These are phyloP conservation scores for Actinopyga echinites DNA, from an alignment of 53 echinoderm and acorn worm species.

Conservation along the genomic window DNA sequence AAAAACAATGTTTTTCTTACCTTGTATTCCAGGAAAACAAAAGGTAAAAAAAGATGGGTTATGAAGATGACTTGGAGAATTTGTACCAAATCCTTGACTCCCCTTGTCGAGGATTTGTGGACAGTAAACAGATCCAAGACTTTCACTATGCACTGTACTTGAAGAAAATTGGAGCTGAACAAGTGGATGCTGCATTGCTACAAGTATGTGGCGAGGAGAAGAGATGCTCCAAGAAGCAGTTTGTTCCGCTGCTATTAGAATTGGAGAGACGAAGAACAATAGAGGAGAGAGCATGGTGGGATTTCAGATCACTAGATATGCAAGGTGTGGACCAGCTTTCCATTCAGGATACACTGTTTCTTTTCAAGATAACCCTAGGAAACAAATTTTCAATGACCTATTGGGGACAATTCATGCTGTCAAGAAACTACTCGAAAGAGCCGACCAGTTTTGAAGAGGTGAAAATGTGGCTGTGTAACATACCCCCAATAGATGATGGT, in stretches of 20 bases:
- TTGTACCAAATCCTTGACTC: slow-evolving; percentile 84
- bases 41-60: slow-evolving; percentile 47
- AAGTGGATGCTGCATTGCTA: slow-evolving; percentile 65
- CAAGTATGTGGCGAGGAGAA: slow-evolving; percentile 41
- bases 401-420: slow-evolving; percentile 81
- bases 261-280: slow-evolving; percentile 78
- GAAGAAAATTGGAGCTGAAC: slow-evolving; percentile 72
- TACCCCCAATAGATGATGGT: slow-evolving; percentile 22
- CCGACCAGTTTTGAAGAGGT: slow-evolving; percentile 81
- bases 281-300: slow-evolving; percentile 95
- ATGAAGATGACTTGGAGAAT: slow-evolving; percentile 77
- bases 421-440: slow-evolving; percentile 64
- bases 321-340: slow-evolving; percentile 73
- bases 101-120: slow-evolving; percentile 66
- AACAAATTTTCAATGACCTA: slow-evolving; percentile 81
- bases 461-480: slow-evolving; percentile 89
- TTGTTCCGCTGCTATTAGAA: slow-evolving; percentile 84
- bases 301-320: slow-evolving; percentile 87
- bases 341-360: slow-evolving; percentile 79
- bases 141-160: slow-evolving; percentile 78
- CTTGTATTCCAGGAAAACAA: no score
- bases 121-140: slow-evolving; percentile 75
- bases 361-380: slow-evolving; percentile 91
- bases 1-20: neutral
- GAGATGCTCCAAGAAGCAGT: slow-evolving; percentile 67